Evolutionary conservation across 2,113 vertebrate genomes (phyloP).

Genomic region (Cheirogaleus medius): DNA sequence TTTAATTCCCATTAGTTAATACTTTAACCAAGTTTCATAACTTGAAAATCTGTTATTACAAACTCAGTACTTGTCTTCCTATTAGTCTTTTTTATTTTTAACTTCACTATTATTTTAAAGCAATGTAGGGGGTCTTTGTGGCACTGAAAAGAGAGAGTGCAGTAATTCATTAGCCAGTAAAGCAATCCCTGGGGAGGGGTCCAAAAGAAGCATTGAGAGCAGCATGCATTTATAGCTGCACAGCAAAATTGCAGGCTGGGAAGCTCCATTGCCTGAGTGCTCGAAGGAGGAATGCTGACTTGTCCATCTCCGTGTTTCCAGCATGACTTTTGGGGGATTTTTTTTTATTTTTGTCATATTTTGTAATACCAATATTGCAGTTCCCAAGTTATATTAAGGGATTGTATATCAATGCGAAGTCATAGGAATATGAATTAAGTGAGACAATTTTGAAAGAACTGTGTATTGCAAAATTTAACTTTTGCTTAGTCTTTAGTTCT

Average conservation of each 20-base stretch:
- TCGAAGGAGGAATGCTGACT: neutral
- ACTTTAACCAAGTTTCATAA: neutral
- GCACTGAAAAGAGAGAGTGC: neutral
- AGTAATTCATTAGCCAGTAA: neutral
- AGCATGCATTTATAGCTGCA: neutral
- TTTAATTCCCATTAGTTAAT: neutral
- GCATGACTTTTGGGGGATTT: neutral
- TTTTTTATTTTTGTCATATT: conserved; percentile 21
- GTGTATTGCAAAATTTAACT: conserved; percentile 60
- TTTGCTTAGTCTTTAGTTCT: conserved; percentile 27
- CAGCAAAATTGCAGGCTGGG: neutral
- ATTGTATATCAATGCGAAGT: conserved; percentile 44
- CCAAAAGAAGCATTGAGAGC: neutral
- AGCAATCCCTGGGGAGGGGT: neutral
- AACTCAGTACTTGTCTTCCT: neutral
- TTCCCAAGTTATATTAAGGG: conserved; percentile 38
- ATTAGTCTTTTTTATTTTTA: conserved; percentile 11
- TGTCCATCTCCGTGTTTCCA: neutral
- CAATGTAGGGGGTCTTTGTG: neutral
- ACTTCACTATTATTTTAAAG: neutral
- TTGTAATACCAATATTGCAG: conserved; percentile 46
- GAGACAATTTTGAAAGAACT: conserved; percentile 38
- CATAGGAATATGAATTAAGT: conserved; percentile 61
- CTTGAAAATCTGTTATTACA: conserved; percentile 18
- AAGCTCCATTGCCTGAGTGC: neutral